Evolutionary conservation across 2,888 invertebrate genomes (phyloP).

Genomic region (Mactromeris polynyma): DNA sequence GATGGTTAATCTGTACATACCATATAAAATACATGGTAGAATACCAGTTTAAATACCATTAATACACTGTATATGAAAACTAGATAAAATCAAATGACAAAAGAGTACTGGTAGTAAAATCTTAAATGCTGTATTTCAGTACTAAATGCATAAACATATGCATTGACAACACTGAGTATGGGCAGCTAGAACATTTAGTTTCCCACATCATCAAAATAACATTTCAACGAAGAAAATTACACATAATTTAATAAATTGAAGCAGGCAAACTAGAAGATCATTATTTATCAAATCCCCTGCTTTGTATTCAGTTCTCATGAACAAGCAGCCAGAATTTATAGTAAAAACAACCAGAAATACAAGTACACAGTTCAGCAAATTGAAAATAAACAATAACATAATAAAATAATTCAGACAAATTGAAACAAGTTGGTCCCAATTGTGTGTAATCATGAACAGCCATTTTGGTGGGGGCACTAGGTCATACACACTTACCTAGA

Average conservation of each 20-base stretch:
- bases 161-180: neutral
- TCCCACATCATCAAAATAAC: neutral
- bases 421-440: neutral
- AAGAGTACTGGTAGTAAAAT: neutral
- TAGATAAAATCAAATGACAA: neutral
- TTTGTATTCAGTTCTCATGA: neutral
- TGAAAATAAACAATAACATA: neutral
- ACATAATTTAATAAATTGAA: neutral
- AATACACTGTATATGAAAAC: neutral
- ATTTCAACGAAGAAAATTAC: neutral
- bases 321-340: neutral
- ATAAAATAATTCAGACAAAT: slow-evolving; percentile 8
- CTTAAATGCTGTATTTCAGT: neutral
- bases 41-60: neutral
- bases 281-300: neutral
- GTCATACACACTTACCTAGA: neutral
- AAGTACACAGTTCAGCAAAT: neutral
- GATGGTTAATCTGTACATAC: neutral
- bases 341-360: neutral
- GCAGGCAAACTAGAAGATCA: neutral
- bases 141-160: neutral
- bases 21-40: neutral
- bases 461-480: neutral
- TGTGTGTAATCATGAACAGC: neutral
- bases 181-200: neutral